Evolutionary conservation across 1,140 invertebrate genomes (phyloP).

Genomic region (Scaptomyza montana): DNA sequence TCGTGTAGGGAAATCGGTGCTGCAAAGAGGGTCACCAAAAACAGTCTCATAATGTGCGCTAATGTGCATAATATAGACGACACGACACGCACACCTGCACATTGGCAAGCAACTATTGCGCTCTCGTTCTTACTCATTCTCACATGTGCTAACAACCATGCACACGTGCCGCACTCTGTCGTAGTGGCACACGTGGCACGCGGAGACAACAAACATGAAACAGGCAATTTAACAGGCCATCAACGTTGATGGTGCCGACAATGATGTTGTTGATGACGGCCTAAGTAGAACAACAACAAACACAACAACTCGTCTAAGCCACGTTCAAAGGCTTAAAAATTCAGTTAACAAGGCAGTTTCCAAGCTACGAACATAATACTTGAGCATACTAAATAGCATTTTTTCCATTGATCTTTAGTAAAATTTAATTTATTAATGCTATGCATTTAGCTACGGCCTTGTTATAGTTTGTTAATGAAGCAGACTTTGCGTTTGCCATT

Average conservation of each 20-base stretch:
- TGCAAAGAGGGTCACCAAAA: slow-evolving; percentile 55
- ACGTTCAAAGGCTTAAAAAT: slow-evolving; percentile 8
- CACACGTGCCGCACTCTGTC: not conserved
- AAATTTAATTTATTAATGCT: no score
- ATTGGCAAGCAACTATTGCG: not conserved
- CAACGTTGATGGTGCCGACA: slow-evolving; percentile 77
- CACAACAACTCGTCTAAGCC: slow-evolving; percentile 34
- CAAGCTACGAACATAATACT: slow-evolving; percentile 8
- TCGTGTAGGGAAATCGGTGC: not conserved
- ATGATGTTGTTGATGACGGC: slow-evolving; percentile 76
- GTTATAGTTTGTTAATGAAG: no score
- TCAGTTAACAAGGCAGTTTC: slow-evolving; percentile 21
- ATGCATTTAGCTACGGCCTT: no score
- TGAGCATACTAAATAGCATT: no score
- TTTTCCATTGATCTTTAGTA: no score
- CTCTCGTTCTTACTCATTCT: not conserved
- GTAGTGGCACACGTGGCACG: slow-evolving; percentile 40
- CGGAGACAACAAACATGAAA: slow-evolving; percentile 73
- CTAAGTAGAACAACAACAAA: slow-evolving; percentile 39
- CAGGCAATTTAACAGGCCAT: slow-evolving; percentile 81
- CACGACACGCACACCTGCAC: slow-evolving; percentile 69
- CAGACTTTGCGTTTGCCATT: no score
- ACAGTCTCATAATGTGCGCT: slow-evolving; percentile 78
- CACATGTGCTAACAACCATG: not conserved
- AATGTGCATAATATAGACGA: slow-evolving; percentile 78